Percentiles rank a stretch among this genome's conserved stretches.
Conservation (phyloP, 2,888 invertebrate species). For the Trissolcus brochymenae region DNA sequence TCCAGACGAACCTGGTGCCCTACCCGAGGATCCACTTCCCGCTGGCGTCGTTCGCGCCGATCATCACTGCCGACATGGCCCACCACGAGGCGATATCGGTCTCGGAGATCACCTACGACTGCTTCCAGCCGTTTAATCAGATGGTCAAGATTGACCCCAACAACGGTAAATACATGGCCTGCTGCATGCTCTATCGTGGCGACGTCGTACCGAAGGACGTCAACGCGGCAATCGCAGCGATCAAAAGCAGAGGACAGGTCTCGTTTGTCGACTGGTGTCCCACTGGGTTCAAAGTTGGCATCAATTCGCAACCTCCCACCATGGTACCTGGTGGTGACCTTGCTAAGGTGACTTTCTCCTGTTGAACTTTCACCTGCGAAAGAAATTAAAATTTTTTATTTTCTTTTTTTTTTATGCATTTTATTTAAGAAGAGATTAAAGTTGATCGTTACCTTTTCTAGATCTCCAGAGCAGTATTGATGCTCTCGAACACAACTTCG, state of each 20-base stretch:
- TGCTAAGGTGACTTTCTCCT: constrained; percentile 65
- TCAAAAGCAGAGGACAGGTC: constrained; percentile 86
- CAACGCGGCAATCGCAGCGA: constrained; percentile 87
- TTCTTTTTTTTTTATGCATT: too few species aligned
- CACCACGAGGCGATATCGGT: constrained; percentile 87
- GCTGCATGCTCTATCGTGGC: constrained; percentile 90
- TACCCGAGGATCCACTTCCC: constrained; percentile 83
- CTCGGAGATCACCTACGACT: constrained; percentile 89
- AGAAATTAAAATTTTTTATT: too few species aligned
- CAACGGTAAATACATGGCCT: constrained; percentile 92
- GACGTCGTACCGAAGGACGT: constrained; percentile 94
- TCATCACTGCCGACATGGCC: constrained; percentile 85
- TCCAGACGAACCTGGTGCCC: constrained; percentile 88
- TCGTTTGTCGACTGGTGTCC: constrained; percentile 97
- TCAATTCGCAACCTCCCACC: constrained; percentile 76
- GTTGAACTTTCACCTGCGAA: too few species aligned
- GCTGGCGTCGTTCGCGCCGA: constrained; percentile 84
- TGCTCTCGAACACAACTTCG: constrained; percentile 73
- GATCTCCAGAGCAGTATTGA: constrained; percentile 72
- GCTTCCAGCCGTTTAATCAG: constrained; percentile 93
- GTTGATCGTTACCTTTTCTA: constrained; percentile 49
- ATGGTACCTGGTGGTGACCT: constrained; percentile 72
- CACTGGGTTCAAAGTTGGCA: constrained; percentile 90
- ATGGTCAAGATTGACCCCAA: constrained; percentile 94
- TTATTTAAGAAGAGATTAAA: too few species aligned